Base-by-base conservation (phyloP, 1,140 invertebrate species). In the Drosophila miranda region DNA sequence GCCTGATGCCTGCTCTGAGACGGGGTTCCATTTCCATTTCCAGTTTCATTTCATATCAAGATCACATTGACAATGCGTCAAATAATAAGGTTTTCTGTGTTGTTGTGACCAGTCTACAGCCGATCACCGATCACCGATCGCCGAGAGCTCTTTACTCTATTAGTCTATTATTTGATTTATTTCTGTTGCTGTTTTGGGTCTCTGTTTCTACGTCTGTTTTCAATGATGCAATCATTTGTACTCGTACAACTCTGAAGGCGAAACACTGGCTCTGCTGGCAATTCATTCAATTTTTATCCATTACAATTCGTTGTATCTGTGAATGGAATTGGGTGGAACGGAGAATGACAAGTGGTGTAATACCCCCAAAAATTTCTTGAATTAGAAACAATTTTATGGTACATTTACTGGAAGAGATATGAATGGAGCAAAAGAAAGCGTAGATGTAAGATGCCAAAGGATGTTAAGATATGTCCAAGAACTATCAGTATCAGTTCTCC, bases 41-140 rank as follows among this genome's bases (percentile, higher is more conserved):
- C 66, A 69, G 66, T 69, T 69, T 69, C 74, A 51, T 78, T 64
- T 82, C 34, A 13, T 87, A 87, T 87, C 83, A 88, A 86, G 82
- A 87, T 87, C 82, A 83, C 75, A 75, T 88, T 87, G 82, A 87
- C 82, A 87, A 87, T 87, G 83, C 82, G 83, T 87, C 82, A 87
- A 82, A 87, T 86, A 84, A 84, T 87, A 81, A 78, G 57, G 34
- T 71, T 71, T 50, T 66, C 44, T 28, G 43, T 61, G 48, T 63
- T 57, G 53, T 70, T 63, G 41, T 63, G 28, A 42, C 41, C 34
- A 38, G 14, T 14, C 30, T 8, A 23, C 28, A 38, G 34, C 11
- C 34, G 34, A 38, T 13, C 34, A 38, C 34, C 11, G 34, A 38
- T 38, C 34, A 11, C 11, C 11, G 34, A 38, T 38, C 34, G 34